Base-by-base conservation (phyloP, 2,113 vertebrate species). In the Chascanopsetta lugubris region DNA sequence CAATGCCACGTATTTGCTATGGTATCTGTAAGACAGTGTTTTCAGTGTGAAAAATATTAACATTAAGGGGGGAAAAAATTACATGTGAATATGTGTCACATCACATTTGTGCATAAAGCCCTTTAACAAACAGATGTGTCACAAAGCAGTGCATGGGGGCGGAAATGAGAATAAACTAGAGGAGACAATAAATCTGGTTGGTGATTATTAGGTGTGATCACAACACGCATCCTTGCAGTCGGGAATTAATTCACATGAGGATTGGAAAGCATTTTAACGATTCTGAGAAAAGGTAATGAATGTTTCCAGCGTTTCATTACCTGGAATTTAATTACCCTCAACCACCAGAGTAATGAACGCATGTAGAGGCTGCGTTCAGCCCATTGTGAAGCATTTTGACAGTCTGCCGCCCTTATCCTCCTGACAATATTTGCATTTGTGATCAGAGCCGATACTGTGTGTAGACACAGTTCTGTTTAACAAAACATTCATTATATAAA, bases 401-500 rank as follows among this genome's bases (percentile, higher is more conserved):
- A 69, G 27, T 72, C 79, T 80, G 81, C 55, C 56, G 48, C 15
- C 21, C 61, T 78, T 40, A 72, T 80, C 78, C 79, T 43, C 73
- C 25, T 26, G 64, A 78, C 72, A 85, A 79, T 88, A 85, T 86
- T 87, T 89, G 75, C 65, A 80, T 66, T 81, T 70, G 72, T 70
- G 82, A 85, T 89, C 78, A 84, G 78, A 79, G 63, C 65, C 47
- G 81, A 85, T 86, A 80, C 69, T 69, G 45, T 74, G 65, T 81
- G 66, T 77, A 32, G 69, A 75, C 79, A 77, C 63, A 64, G 79
- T 58, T 88, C 42, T 75, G 77, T 88, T 85, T 74, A 83, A 81
- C 82, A 85, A 86, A 86, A 70, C 74, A 76, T 80, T 73, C 78
- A 86, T 87, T 83, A 87, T 88, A 80, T 83, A 84, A 83, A 85